Base-by-base conservation (phyloP, 2,113 vertebrate species). In the Equus quagga region DNA sequence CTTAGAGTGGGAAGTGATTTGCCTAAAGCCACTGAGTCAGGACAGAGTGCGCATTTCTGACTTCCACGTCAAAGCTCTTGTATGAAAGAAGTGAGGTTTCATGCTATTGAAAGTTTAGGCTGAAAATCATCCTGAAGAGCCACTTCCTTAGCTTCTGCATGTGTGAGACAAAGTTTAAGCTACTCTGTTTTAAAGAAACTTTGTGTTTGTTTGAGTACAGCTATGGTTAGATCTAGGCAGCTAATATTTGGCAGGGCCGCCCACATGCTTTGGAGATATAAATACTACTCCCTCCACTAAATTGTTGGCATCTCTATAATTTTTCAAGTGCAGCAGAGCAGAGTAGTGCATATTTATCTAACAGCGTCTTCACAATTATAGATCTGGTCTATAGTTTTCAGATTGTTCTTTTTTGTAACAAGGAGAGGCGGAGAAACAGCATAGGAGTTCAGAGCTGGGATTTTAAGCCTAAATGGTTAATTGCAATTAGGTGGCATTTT, bases 221-320 rank as follows among this genome's bases (percentile, higher is more conserved):
- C 96, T 97, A 96, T 98, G 98, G 97, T 98, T 97, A 97, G 0
- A 0, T 67, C 98, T 98, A 98, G 97, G 98, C 97, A 98, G 98
- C 98, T 98, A 98, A 97, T 98, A 98, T 98, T 95, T 94, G 44
- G 97, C 95, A 98, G 87, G 81, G 62, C 97, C 94, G 12, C 97
- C 98, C 91, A 97, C 96, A 80, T 96, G 97, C 69, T 3, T 95
- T 88, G 89, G 87, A 98, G 97, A 98, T 98, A 98, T 97, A 98
- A 99, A 98, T 97, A 97, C 97, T 70, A 72, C 78, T 95, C 86
- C 97, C 98, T 97, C 96, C 91, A 97, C 94, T 17, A 60, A 95
- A 92, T 98, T 96, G 94, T 97, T 98, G 97, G 95, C 96, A 97
- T 97, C 97, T 98, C 75, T 97, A 91, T 97, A 97, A 98, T 98